A percentile compares a stretch with the other conserved stretches of the same genome.
Conservation (phyloP, 2,888 invertebrate genomes). For the Shargacucullia verbasci region DNA sequence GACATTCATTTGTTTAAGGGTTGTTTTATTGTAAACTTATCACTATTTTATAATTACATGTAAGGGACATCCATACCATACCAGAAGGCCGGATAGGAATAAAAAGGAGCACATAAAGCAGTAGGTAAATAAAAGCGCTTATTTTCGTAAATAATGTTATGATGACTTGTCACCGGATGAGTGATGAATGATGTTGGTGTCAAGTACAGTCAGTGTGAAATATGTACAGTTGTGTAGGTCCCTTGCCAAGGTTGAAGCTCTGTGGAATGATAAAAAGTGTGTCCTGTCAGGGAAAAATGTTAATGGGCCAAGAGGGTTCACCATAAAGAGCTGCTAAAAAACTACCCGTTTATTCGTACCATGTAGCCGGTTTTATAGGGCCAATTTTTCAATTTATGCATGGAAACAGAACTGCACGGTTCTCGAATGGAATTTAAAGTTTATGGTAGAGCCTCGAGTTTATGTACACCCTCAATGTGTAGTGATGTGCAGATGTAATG, state of each 20-base stretch:
- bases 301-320: conserved; percentile 25
- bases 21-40: too few relatives aligned
- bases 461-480: conserved; percentile 25
- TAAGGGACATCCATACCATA: neutral
- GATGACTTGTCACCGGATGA: conserved; percentile 54
- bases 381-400: neutral
- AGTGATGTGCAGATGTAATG: conserved; percentile 60
- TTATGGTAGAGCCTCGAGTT: conserved; percentile 26
- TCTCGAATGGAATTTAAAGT: conserved; percentile 17
- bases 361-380: too few relatives aligned
- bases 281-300: conserved; percentile 30
- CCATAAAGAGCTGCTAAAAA: conserved; percentile 13
- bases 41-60: neutral
- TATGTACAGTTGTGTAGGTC: conserved; percentile 27
- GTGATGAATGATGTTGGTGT: conserved; percentile 49
- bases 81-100: conserved; percentile 11
- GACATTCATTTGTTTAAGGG: neutral
- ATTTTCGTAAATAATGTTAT: conserved; percentile 54
- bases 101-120: conserved; percentile 49
- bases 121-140: conserved; percentile 41
- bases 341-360: too few relatives aligned
- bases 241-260: conserved; percentile 28
- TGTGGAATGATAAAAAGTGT: conserved; percentile 45
- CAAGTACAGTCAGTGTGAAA: conserved; percentile 34
- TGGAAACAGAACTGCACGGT: neutral